Evolutionary conservation across 2,797 vertebrate genomes (phyloP).

Genomic region (Loriculus beryllinus): DNA sequence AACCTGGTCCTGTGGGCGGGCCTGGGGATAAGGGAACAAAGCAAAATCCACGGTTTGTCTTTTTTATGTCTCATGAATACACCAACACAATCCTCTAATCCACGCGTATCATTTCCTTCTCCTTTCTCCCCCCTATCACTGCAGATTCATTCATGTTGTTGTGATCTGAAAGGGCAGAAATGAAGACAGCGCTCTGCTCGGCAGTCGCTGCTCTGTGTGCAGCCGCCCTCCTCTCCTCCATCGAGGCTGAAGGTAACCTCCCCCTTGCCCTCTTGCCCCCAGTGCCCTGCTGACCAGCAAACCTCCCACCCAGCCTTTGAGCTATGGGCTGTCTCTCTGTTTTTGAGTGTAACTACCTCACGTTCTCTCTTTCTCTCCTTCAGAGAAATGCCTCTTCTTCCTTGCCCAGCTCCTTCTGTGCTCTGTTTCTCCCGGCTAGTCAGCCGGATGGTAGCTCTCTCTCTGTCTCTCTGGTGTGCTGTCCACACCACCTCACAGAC

Average conservation of each 20-base stretch:
- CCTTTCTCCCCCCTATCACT: constrained; percentile 43
- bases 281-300: not conserved
- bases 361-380: constrained; percentile 58
- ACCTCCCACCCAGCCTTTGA: not conserved
- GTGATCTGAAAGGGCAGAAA: constrained; percentile 80
- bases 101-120: constrained; percentile 37
- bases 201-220: constrained; percentile 81
- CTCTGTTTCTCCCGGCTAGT: constrained; percentile 40
- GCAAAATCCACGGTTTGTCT: not conserved
- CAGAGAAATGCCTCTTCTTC: constrained; percentile 51
- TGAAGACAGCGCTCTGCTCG: constrained; percentile 86
- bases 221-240: constrained; percentile 81
- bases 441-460: constrained; percentile 16
- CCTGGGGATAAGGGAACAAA: constrained; percentile 39
- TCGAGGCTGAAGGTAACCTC: constrained; percentile 89
- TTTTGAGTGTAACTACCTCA: constrained; percentile 61
- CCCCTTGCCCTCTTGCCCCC: not conserved
- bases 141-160: constrained; percentile 88
- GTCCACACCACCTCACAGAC: constrained; percentile 68
- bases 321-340: not conserved
- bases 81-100: constrained; percentile 46
- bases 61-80: constrained; percentile 51
- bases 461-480: constrained; percentile 75
- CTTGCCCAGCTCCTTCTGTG: constrained; percentile 52
- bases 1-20: constrained; percentile 51